Conservation (phyloP, 2,888 invertebrate genomes). For the Pinctada fucata region DNA sequence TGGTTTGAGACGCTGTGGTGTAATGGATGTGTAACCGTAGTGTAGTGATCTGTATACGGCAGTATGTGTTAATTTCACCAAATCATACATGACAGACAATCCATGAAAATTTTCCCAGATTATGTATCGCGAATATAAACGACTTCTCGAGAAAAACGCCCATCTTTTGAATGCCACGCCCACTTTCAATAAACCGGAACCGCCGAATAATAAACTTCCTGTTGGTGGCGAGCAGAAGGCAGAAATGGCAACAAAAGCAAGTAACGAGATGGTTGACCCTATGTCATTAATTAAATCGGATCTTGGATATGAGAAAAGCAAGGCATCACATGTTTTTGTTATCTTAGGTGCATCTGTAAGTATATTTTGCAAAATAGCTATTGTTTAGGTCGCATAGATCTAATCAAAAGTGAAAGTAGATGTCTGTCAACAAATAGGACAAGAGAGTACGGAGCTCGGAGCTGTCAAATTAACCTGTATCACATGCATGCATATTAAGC, state of each 20-base stretch:
- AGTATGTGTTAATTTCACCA: too few species aligned
- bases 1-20: too few species aligned
- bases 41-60: too few species aligned
- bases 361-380: constrained; percentile 10
- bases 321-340: constrained; percentile 65
- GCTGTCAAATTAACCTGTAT: too few species aligned
- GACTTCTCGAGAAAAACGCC: too few species aligned
- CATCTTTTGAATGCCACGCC: background rate
- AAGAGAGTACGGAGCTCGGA: background rate
- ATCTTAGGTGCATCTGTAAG: constrained; percentile 74
- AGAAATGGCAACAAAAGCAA: constrained; percentile 24
- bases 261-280: constrained; percentile 27
- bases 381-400: background rate
- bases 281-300: constrained; percentile 33
- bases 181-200: background rate
- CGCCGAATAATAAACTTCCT: background rate
- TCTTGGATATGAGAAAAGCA: constrained; percentile 58
- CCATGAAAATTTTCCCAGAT: too few species aligned
- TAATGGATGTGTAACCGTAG: too few species aligned
- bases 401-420: background rate
- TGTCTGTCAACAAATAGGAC: background rate
- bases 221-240: background rate
- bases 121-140: too few species aligned
- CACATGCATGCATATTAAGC: too few species aligned
- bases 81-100: too few species aligned